Evolutionary conservation across 2,888 invertebrate species (phyloP).

Genomic region (Drepana falcataria): DNA sequence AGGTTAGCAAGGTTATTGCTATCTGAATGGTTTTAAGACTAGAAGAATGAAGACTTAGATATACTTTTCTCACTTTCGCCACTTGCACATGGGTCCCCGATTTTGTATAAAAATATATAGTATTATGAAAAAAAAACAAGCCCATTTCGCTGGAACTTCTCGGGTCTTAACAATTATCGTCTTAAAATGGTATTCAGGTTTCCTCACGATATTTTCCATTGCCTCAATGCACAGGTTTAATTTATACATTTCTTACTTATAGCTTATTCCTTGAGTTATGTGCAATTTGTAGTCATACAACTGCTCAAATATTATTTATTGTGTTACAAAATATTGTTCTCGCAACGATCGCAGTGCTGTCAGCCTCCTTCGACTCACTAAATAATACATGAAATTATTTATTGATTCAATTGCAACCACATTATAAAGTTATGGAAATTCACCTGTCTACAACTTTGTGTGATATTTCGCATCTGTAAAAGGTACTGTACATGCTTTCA

Average conservation of each 20-base stretch:
- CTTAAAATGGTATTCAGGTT: too few relatives aligned
- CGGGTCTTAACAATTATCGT: too few relatives aligned
- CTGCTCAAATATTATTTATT: constrained; percentile 32
- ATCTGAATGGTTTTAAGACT: too few relatives aligned
- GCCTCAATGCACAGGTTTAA: too few relatives aligned
- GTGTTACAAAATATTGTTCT: constrained; percentile 37
- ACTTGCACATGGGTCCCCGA: too few relatives aligned
- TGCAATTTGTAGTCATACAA: constrained; percentile 5
- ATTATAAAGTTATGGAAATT: constrained; percentile 13
- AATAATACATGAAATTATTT: constrained; percentile 38
- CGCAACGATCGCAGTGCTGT: constrained; percentile 18
- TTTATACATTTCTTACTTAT: neutral
- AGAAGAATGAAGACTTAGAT: too few relatives aligned
- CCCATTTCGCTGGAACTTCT: too few relatives aligned
- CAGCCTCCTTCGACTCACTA: constrained; percentile 25
- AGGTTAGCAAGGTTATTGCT: too few relatives aligned
- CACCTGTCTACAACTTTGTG: constrained; percentile 9
- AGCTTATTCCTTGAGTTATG: neutral
- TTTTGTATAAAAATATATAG: too few relatives aligned
- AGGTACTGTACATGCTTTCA: neutral
- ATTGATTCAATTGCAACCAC: constrained; percentile 9
- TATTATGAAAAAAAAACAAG: too few relatives aligned
- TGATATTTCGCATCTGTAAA: neutral
- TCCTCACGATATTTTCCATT: too few relatives aligned
- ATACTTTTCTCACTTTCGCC: too few relatives aligned